phyloP scores from a whole-genome alignment of 2,888 invertebrate genomes.

The Panorpa germanica region DNA sequence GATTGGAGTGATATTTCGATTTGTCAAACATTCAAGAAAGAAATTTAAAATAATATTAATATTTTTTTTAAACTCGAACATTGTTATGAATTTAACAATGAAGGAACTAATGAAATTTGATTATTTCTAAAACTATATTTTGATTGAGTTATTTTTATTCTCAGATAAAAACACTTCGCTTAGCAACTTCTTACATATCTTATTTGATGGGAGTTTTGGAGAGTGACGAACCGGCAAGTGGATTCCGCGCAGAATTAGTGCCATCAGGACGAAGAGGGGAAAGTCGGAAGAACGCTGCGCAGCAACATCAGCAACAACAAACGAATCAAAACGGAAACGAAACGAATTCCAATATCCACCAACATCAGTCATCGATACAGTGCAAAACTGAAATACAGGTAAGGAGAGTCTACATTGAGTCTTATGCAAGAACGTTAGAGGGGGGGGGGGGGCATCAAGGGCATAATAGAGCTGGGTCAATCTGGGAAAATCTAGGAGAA shows the following conservation, averaged over 20 bases:
- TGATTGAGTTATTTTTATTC: constrained; percentile 20
- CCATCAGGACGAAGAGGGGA: constrained; percentile 25
- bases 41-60: constrained; percentile 5
- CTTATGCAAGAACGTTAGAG: no score
- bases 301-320: constrained; percentile 15
- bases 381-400: constrained; percentile 19
- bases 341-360: no score
- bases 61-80: no score
- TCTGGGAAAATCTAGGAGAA: no score
- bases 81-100: no score
- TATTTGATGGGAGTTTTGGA: constrained; percentile 81
- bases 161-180: constrained; percentile 81
- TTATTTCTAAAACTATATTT: constrained; percentile 2
- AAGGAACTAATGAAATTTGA: background rate
- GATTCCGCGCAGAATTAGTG: constrained; percentile 72
- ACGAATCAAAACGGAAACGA: constrained; percentile 8
- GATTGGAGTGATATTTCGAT: background rate
- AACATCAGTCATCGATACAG: no score
- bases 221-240: constrained; percentile 64
- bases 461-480: no score
- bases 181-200: constrained; percentile 85
- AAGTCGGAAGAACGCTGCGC: constrained; percentile 17
- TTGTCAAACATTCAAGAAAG: background rate
- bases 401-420: constrained; percentile 5
- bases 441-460: no score